Conservation (phyloP, 1,140 invertebrate species). For the Calliopsis andreniformis region DNA sequence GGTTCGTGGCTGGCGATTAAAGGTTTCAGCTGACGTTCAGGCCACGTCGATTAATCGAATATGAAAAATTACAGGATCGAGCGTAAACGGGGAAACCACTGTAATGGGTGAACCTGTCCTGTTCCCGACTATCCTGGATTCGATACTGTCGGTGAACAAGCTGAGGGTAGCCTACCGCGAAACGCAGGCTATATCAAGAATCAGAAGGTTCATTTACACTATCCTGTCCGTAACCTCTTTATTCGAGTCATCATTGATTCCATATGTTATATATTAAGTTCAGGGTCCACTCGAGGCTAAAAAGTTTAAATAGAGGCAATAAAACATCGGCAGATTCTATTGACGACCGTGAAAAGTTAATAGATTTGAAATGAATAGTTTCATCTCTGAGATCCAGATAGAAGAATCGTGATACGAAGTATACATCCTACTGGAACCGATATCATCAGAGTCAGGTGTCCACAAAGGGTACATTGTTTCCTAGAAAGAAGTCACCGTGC, state of each 20-base stretch:
- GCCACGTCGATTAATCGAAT: conserved; percentile 51
- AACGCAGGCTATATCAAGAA: too few relatives aligned
- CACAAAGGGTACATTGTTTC: conserved; percentile 36
- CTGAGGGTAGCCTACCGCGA: too few relatives aligned
- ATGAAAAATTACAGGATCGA: conserved; percentile 35
- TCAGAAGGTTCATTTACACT: too few relatives aligned
- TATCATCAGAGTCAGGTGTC: conserved; percentile 7
- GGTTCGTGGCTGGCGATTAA: conserved; percentile 50
- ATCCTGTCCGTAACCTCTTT: too few relatives aligned
- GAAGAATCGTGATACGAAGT: neutral
- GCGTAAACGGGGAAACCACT: conserved; percentile 11
- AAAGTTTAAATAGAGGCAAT: neutral
- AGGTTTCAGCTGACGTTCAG: conserved; percentile 54
- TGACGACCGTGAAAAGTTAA: neutral
- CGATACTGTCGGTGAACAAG: too few relatives aligned
- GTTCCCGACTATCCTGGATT: neutral
- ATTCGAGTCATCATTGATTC: too few relatives aligned
- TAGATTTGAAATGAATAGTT: neutral
- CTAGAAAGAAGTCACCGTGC: conserved; percentile 44
- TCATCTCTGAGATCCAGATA: neutral
- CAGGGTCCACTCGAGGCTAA: too few relatives aligned
- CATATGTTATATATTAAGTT: too few relatives aligned
- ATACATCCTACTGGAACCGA: neutral
- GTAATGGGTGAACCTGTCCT: conserved; percentile 9
- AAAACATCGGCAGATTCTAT: neutral